Evolutionary conservation across 2,888 invertebrate genomes (phyloP).

Genomic region (Polyommatus icarus): DNA sequence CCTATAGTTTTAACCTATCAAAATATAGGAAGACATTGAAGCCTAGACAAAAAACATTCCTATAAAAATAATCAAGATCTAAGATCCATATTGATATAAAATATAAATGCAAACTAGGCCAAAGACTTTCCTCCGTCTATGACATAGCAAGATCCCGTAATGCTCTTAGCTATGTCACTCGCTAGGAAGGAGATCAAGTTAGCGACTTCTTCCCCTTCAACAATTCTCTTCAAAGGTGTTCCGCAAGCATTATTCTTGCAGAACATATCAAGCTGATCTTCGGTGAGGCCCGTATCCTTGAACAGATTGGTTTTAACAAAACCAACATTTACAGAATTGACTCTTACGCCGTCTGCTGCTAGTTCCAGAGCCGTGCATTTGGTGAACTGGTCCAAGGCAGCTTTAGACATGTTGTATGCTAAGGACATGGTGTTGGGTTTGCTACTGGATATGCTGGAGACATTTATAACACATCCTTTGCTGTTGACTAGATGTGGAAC

Average conservation of each 20-base stretch:
- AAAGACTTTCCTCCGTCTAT: constrained; percentile 65
- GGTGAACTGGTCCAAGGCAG: constrained; percentile 96
- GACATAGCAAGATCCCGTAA: constrained; percentile 86
- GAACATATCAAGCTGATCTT: constrained; percentile 88
- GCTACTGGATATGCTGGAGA: constrained; percentile 92
- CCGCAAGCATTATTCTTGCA: constrained; percentile 83
- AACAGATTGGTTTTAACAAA: constrained; percentile 93
- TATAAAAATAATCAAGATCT: constrained; percentile 4
- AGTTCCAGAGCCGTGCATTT: constrained; percentile 93
- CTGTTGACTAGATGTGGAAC: constrained; percentile 89
- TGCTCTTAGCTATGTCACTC: constrained; percentile 90
- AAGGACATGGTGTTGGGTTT: constrained; percentile 85
- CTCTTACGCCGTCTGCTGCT: constrained; percentile 88
- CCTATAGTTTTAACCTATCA: background rate
- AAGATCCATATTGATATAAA: constrained; percentile 1
- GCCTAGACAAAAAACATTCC: background rate
- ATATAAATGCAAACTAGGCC: constrained; percentile 43
- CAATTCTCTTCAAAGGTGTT: constrained; percentile 92
- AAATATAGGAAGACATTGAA: background rate
- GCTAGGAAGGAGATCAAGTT: constrained; percentile 93
- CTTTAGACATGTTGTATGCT: constrained; percentile 94
- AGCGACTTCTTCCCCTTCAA: constrained; percentile 91
- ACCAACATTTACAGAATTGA: constrained; percentile 97
- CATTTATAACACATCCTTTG: constrained; percentile 93
- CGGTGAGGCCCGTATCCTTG: constrained; percentile 79